Evolutionary conservation across 2,113 vertebrate genomes (phyloP).

Genomic region (Casuarius casuarius): DNA sequence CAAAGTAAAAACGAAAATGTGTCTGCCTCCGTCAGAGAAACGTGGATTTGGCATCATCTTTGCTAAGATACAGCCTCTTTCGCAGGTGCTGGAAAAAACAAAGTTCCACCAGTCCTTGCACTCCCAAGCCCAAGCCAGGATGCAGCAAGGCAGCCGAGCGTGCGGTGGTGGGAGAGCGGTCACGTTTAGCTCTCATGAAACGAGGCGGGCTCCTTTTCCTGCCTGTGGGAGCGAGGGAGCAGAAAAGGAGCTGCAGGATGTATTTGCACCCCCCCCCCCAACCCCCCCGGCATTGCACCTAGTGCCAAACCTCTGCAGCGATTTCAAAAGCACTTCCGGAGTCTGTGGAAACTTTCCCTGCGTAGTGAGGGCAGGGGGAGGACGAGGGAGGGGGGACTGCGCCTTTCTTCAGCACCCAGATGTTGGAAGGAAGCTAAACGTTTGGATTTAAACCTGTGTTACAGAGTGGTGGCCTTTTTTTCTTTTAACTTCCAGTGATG

Average conservation of each 20-base stretch:
- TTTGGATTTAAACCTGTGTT: background rate
- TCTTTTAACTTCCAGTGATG: background rate
- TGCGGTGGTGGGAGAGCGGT: background rate
- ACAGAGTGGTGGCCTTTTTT: background rate
- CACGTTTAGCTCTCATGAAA: rapidly evolving
- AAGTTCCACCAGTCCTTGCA: background rate
- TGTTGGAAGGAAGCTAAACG: background rate
- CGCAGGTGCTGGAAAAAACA: background rate
- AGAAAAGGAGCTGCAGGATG: background rate
- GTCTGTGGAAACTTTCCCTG: background rate
- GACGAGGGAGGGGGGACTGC: background rate
- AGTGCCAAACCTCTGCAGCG: background rate
- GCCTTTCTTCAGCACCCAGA: background rate
- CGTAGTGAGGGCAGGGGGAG: background rate
- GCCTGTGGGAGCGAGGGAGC: background rate
- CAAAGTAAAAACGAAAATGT: background rate
- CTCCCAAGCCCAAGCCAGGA: background rate
- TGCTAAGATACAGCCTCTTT: background rate
- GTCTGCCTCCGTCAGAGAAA: background rate
- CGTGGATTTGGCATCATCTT: background rate
- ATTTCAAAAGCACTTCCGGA: background rate
- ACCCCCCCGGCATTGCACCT: background rate
- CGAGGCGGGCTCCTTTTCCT: background rate
- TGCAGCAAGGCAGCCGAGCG: background rate
- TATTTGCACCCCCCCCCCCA: background rate